A percentile compares a stretch with the other conserved stretches of the same genome.
Conservation (phyloP, 2,888 invertebrate species). For the Cecidostiba fungosa region DNA sequence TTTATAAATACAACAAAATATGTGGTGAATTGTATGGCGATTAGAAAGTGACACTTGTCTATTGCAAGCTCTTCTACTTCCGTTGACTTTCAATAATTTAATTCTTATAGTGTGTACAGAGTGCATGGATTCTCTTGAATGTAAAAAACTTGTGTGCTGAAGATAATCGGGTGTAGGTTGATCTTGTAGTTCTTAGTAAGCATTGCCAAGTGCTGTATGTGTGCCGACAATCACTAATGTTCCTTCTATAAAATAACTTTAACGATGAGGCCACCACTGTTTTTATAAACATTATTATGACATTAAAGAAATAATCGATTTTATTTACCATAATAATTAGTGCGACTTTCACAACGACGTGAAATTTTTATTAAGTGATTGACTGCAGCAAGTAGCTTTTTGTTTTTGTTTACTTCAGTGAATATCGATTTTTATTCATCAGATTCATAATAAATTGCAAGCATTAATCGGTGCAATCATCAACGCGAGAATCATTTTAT, state of each 20-base stretch:
- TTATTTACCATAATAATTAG: slow-evolving; percentile 50
- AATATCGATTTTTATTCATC: neutral
- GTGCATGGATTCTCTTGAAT: slow-evolving; percentile 78
- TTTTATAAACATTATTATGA: slow-evolving; percentile 54
- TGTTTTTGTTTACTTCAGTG: neutral
- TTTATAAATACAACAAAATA: slow-evolving; percentile 53
- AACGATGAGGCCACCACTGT: slow-evolving; percentile 59
- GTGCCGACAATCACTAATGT: slow-evolving; percentile 80
- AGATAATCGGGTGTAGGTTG: slow-evolving; percentile 78
- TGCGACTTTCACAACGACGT: slow-evolving; percentile 14
- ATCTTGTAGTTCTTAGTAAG: slow-evolving; percentile 76
- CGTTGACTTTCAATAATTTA: slow-evolving; percentile 68
- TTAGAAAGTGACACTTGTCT: slow-evolving; percentile 68
- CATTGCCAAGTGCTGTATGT: slow-evolving; percentile 81
- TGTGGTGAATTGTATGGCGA: slow-evolving; percentile 65
- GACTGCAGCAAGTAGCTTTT: slow-evolving; percentile 14
- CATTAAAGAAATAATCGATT: slow-evolving; percentile 43
- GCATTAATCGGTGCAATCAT: neutral
- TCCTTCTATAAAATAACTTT: slow-evolving; percentile 70
- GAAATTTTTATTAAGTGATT: neutral
- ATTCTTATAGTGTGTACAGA: slow-evolving; percentile 71
- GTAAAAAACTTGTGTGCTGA: slow-evolving; percentile 76
- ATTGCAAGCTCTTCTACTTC: slow-evolving; percentile 72
- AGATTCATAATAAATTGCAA: neutral
- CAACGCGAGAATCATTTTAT: neutral